Base-by-base conservation (phyloP, 1,140 invertebrate genomes). In the Melipona quadrifasciata region DNA sequence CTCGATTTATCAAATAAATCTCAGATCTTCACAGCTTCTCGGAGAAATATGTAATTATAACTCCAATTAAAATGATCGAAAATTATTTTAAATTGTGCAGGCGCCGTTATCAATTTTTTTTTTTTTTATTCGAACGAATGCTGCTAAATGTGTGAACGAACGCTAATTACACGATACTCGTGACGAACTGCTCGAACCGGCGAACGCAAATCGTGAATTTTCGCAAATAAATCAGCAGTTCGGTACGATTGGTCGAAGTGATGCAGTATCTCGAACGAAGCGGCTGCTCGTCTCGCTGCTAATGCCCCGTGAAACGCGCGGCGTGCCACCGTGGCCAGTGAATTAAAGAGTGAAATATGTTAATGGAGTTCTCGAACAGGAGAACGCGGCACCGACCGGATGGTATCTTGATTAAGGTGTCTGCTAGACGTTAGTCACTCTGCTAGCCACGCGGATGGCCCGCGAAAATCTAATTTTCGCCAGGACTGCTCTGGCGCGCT, bases 381-480 rank as follows among this genome's bases (percentile, higher is more conserved):
- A 90, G 88, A 87, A 83, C 81, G 85, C 86, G 84, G 81, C 84
- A 76, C 82, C 75, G 80, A 86, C 88, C 90, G 92, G 92, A 91
- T 93, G 91, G 90, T 93, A 92, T 93, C 92, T 92, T 93, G 92
- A 93, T 93, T 93, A 92, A 93, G 92, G 92, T 92, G 92, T 93
- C 92, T 93, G 90, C 90, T 89, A 89, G 85, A 89, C 89, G 92
- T 92, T 92, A 92, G 91, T 92, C 91, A 92, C 91, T 89, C 90
- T 77, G 87, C 77, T 84, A 85, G 88, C 87, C 82, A 82, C 87
- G 51, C 75, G 90, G 80, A 79, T 84, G 87, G 80, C 89, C 87
- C 87, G 90, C 81, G 90, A 90, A 93, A 93, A 93, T 93, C 92
- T 92, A 93, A 93, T 93, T 93, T 93, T 91, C 91, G 88, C 81